Base-by-base conservation (phyloP, 2,888 invertebrate genomes). In the Pammene aurita region DNA sequence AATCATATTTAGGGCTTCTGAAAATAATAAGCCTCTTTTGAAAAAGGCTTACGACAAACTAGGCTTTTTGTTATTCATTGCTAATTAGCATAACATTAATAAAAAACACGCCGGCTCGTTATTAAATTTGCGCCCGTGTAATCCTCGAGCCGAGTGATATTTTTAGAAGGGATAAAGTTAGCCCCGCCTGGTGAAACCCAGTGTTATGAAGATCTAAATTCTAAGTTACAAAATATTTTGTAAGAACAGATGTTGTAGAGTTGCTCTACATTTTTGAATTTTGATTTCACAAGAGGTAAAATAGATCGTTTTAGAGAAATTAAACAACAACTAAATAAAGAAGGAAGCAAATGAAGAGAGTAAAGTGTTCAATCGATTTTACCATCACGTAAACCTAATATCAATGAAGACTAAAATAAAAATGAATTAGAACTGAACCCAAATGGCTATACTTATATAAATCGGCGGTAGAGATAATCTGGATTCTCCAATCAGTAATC, bases 141-240 rank as follows among this genome's bases (percentile, higher is more conserved):
- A 41, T 16, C 35, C 18, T 62, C 18, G 38, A 41, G 13, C 16
- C 11, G 7, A 16, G 18, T 13, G 41, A 13, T 62, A 62, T 62
- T 52, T 62, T 52, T 52, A 52, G 52, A 62, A 52, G 41, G 52
- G 18, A 62, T 52, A 62, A 52, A 52, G 44, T 44, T 58, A 58
- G 18, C 48, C 13, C 48, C 13, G 9, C 13, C 48, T 13, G 9
- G 13, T 18, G 38, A 50, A 16, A 9, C 13, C 38, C 18, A 38
- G 18, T 7, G 18, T 41, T 10, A 56, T 57, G 16, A 13, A 13
- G 16, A 41, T 56, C 38, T 16, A 26, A 26, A 26, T 26, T 26
- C 26, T 2, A 38, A 18, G 16, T 18, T 2, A 26, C 18, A 50
- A 50, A 46, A n/a, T 2, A 44, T n/a, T 46, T 14, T 5, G n/a